phyloP scores from a whole-genome alignment of 2,113 vertebrate species.

The Oophaga pumilio region DNA sequence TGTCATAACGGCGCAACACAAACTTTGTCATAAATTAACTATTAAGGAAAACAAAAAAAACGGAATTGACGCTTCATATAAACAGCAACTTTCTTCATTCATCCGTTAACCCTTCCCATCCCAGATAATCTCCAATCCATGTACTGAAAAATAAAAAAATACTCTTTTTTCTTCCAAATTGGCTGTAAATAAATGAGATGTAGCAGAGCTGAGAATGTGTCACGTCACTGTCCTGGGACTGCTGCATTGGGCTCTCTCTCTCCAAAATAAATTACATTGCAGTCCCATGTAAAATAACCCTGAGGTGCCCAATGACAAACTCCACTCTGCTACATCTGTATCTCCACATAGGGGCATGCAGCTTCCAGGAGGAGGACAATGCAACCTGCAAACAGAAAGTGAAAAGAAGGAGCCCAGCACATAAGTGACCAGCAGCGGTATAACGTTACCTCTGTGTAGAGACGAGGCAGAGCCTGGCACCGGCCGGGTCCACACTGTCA shows the following conservation, averaged over 20 bases:
- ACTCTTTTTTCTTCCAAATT: too few species aligned
- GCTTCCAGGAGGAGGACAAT: neutral
- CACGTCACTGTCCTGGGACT: neutral
- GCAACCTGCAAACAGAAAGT: slow-evolving; percentile 2
- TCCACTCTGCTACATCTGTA: neutral
- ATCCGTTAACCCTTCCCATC: neutral
- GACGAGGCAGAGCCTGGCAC: neutral
- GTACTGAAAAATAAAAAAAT: too few species aligned
- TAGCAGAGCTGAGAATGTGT: neutral
- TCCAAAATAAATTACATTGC: neutral
- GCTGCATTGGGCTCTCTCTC: too few species aligned
- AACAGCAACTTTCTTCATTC: too few species aligned
- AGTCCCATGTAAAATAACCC: neutral
- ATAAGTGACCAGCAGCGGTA: neutral
- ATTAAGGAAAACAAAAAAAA: neutral
- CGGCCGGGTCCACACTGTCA: neutral
- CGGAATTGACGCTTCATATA: too few species aligned
- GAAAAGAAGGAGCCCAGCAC: neutral
- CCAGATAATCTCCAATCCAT: neutral
- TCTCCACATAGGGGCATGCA: neutral
- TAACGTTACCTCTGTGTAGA: neutral
- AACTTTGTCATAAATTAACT: too few species aligned
- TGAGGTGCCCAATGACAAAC: neutral
- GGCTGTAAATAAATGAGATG: neutral
- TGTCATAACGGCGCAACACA: too few species aligned